A percentile compares a stretch with the other conserved stretches of the same genome.
phyloP scores from a whole-genome alignment of 2,888 invertebrate genomes.

The Hydrotaea cyrtoneurina region DNA sequence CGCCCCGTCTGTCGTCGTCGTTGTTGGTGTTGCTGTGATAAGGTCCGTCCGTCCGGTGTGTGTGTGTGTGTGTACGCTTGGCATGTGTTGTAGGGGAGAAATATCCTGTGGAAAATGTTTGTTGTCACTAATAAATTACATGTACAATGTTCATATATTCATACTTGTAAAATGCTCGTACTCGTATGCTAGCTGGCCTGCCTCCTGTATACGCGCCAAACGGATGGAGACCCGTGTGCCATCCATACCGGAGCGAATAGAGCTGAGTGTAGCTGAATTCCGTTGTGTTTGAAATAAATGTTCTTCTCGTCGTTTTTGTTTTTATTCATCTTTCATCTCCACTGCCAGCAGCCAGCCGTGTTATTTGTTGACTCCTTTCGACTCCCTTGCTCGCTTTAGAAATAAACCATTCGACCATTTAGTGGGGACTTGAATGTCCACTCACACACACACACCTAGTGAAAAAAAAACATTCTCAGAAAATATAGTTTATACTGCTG shows the following conservation, averaged over 20 bases:
- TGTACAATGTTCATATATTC: constrained; percentile 40
- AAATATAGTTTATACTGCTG: constrained; percentile 40
- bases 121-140: constrained; percentile 43
- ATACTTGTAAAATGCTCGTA: constrained; percentile 30
- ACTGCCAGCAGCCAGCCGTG: constrained; percentile 8
- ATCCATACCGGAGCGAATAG: neutral
- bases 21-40: neutral
- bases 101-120: constrained; percentile 40
- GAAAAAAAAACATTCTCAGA: neutral
- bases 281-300: constrained; percentile 22
- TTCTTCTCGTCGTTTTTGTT: constrained; percentile 16
- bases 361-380: constrained; percentile 18
- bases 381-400: neutral
- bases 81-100: constrained; percentile 11
- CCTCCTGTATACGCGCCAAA: neutral
- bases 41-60: too few relatives aligned
- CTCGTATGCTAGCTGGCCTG: neutral
- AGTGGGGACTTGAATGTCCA: constrained; percentile 19
- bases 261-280: neutral
- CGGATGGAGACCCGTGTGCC: constrained; percentile 12
- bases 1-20: neutral
- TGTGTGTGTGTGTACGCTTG: constrained; percentile 2
- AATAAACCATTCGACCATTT: constrained; percentile 35
- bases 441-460: neutral
- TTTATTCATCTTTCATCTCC: constrained; percentile 8